Conservation (phyloP, 2,113 vertebrate species). For the Stictonetta naevosa region DNA sequence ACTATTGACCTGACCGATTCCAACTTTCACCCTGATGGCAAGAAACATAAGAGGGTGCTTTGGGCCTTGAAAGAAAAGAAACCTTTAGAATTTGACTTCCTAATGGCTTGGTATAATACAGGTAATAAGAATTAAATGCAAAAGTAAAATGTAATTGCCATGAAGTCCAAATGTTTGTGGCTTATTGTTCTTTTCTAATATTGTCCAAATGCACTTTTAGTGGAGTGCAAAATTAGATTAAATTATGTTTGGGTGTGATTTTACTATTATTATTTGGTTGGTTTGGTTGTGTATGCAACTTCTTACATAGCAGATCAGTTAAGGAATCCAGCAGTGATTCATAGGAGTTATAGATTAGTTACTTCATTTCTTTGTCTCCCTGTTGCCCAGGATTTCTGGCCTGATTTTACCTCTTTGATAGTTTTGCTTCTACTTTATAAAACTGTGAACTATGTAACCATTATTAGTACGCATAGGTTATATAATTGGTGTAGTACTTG, state of each 20-base stretch:
- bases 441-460: not conserved
- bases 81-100: conserved; percentile 84
- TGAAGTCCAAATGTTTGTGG: not conserved
- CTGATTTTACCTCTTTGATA: not conserved
- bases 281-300: not conserved
- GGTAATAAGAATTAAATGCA: conserved; percentile 68
- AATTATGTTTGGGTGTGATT: not conserved
- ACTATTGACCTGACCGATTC: conserved; percentile 85
- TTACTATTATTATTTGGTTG: not conserved
- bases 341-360: not conserved
- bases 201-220: not conserved
- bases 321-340: not conserved
- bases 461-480: not conserved
- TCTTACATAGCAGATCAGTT: not conserved
- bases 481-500: not conserved
- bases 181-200: not conserved
- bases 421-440: not conserved
- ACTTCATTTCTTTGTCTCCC: not conserved
- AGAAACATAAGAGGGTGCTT: conserved; percentile 81
- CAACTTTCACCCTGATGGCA: conserved; percentile 78
- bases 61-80: conserved; percentile 88
- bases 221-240: not conserved
- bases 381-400: not conserved
- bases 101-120: conserved; percentile 80
- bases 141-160: not conserved